Evolutionary conservation across 2,113 vertebrate genomes (phyloP).

Genomic region (Colossoma macropomum): DNA sequence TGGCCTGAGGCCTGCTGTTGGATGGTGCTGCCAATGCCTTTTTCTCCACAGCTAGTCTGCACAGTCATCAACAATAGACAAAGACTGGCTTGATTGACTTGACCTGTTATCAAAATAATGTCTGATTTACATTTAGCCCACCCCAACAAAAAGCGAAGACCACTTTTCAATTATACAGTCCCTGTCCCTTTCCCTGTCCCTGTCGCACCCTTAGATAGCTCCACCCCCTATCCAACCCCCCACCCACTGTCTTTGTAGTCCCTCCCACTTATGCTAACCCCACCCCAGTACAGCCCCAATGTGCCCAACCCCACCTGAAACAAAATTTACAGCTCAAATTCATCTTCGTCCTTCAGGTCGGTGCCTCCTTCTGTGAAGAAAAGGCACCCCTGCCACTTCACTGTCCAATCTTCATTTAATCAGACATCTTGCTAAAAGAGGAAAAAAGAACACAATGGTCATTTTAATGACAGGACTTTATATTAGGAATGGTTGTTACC

Average conservation of each 20-base stretch:
- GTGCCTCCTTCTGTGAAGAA: background rate
- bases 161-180: conserved; percentile 13
- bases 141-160: background rate
- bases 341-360: background rate
- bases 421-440: background rate
- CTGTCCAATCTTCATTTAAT: background rate
- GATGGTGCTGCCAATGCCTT: conserved; percentile 1
- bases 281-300: background rate
- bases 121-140: conserved; percentile 38
- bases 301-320: background rate
- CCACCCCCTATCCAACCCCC: background rate
- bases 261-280: background rate
- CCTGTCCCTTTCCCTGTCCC: background rate
- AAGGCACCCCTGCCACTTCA: conserved; percentile 8
- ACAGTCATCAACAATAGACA: conserved; percentile 7
- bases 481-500: no score
- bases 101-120: conserved; percentile 38
- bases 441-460: background rate
- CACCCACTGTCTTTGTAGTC: background rate
- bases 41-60: conserved; percentile 5
- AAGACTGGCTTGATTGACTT: conserved; percentile 17
- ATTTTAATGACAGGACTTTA: background rate
- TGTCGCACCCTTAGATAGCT: background rate
- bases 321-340: conserved; percentile 54
- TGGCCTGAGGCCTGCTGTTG: background rate